A percentile compares a stretch with the other conserved stretches of the same genome.
These are phyloP conservation scores for Calliphora vicina DNA, from an alignment of 1,140 invertebrate genomes.

Conservation along the genomic window DNA sequence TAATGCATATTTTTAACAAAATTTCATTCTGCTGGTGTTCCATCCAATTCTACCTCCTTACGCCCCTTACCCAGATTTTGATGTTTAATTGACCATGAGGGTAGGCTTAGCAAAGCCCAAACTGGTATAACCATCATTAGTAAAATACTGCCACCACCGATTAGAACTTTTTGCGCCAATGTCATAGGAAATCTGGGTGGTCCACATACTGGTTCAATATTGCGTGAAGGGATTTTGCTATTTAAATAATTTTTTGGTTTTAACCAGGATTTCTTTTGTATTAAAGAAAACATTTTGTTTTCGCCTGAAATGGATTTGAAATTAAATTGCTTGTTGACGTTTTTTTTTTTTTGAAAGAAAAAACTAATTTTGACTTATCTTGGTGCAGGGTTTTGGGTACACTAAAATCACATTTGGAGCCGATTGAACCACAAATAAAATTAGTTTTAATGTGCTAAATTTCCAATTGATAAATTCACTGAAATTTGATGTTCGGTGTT, in stretches of 20 bases:
- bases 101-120: constrained; percentile 43
- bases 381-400: no score
- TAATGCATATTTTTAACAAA: not conserved
- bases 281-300: not conserved
- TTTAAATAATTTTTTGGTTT: not conserved
- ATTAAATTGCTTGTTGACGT: not conserved
- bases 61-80: constrained; percentile 30
- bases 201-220: constrained; percentile 42
- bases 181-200: constrained; percentile 48
- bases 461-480: no score
- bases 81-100: constrained; percentile 45
- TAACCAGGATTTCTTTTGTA: not conserved
- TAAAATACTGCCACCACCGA: constrained; percentile 40
- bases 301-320: no score
- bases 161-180: constrained; percentile 38
- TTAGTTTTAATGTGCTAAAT: no score
- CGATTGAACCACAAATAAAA: no score
- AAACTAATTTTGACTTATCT: no score
- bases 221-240: constrained; percentile 37
- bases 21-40: not conserved
- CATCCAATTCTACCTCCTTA: not conserved
- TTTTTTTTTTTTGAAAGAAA: no score
- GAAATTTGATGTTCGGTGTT: no score
- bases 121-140: constrained; percentile 50
- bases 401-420: no score